phyloP scores from a whole-genome alignment of 1,140 invertebrate species.

The Bicyclus anynana region DNA sequence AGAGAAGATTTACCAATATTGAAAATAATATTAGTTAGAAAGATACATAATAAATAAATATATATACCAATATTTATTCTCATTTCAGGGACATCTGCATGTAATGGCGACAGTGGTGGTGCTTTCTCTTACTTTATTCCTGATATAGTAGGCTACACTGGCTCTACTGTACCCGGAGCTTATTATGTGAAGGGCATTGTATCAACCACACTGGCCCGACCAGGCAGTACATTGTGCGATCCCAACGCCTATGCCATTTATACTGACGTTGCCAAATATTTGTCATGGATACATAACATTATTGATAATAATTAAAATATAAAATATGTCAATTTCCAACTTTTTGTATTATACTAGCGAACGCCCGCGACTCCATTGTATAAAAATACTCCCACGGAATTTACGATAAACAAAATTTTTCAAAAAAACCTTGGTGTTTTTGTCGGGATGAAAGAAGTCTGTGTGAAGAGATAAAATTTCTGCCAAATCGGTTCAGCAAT shows the following conservation, averaged over 20 bases:
- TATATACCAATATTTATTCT: neutral
- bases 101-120: conserved; percentile 57
- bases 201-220: conserved; percentile 31
- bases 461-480: too few relatives aligned
- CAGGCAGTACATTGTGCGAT: conserved; percentile 39
- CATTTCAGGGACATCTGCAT: conserved; percentile 39
- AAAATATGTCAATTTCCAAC: neutral
- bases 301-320: neutral
- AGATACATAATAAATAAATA: neutral
- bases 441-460: too few relatives aligned
- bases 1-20: too few relatives aligned
- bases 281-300: conserved; percentile 27
- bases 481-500: too few relatives aligned
- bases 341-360: too few relatives aligned
- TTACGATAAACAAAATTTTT: too few relatives aligned
- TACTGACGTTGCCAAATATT: conserved; percentile 46
- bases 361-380: too few relatives aligned
- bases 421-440: too few relatives aligned
- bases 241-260: conserved; percentile 41
- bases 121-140: conserved; percentile 39
- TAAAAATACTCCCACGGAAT: too few relatives aligned
- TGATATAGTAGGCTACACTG: conserved; percentile 10
- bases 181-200: conserved; percentile 52
- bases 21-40: too few relatives aligned
- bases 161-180: conserved; percentile 14